Conservation (phyloP, 1,140 invertebrate species). For the Macrocentrus cingulum region DNA sequence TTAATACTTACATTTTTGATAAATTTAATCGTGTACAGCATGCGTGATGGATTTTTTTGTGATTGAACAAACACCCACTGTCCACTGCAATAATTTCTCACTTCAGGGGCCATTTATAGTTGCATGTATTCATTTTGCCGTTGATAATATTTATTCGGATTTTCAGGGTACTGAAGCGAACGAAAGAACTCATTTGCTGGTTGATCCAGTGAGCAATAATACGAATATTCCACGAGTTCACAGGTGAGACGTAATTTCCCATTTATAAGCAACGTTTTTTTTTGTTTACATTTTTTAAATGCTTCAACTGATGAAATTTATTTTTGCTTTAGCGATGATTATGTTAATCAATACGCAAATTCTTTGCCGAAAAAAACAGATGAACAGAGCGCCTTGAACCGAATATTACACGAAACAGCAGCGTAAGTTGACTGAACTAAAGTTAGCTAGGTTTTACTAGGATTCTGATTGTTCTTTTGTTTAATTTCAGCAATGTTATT, state of each 20-base stretch:
- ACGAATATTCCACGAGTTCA: conserved; percentile 64
- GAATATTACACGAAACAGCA: conserved; percentile 84
- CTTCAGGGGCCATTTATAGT: no score
- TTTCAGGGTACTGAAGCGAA: conserved; percentile 64
- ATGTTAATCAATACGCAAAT: conserved; percentile 64
- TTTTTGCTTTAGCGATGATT: conserved; percentile 64
- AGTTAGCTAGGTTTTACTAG: conserved; percentile 42
- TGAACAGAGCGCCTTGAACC: conserved; percentile 84
- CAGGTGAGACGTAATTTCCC: conserved; percentile 45
- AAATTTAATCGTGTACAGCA: no score
- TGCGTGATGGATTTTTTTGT: not conserved
- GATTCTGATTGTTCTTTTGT: conserved; percentile 22
- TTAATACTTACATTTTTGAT: conserved; percentile 17
- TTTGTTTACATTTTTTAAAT: no score
- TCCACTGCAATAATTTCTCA: no score
- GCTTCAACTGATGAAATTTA: no score
- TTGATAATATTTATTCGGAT: conserved; percentile 5
- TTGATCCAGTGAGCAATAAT: conserved; percentile 70
- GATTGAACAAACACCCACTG: not conserved
- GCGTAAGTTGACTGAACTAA: conserved; percentile 82
- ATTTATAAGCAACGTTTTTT: conserved; percentile 15
- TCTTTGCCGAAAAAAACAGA: conserved; percentile 78
- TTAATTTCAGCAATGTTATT: conserved; percentile 73
- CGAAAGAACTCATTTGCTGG: conserved; percentile 69
- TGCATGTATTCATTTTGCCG: not conserved